phyloP scores from a whole-genome alignment of 1,140 invertebrate genomes.

The Mya arenaria region DNA sequence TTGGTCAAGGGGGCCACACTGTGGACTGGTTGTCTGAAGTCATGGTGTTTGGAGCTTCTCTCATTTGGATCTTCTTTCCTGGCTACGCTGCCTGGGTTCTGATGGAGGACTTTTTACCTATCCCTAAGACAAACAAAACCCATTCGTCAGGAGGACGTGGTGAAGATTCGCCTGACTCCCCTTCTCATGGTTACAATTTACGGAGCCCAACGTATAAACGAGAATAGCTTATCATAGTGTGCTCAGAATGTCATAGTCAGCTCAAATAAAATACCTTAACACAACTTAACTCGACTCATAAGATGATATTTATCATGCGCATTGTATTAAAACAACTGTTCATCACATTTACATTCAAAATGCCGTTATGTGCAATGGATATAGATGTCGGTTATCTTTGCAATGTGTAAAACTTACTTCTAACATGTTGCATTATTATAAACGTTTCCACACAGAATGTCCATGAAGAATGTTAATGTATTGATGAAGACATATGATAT shows the following conservation, averaged over 20 bases:
- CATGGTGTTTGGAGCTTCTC: background rate
- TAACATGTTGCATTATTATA: too few relatives aligned
- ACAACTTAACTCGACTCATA: background rate
- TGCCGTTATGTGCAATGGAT: too few relatives aligned
- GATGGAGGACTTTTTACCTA: constrained; percentile 7
- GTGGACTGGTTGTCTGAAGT: background rate
- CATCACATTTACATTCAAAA: background rate
- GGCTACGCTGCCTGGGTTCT: constrained; percentile 1
- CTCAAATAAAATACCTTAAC: background rate
- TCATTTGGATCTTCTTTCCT: constrained; percentile 22
- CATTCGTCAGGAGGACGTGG: background rate
- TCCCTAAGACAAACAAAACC: too few relatives aligned
- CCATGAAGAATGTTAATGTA: too few relatives aligned
- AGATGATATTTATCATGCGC: background rate
- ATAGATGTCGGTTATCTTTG: too few relatives aligned
- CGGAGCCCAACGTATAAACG: background rate
- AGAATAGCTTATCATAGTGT: background rate
- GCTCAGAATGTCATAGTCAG: background rate
- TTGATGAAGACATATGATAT: too few relatives aligned
- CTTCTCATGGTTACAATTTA: background rate
- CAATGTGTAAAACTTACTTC: too few relatives aligned
- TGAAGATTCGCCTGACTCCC: background rate
- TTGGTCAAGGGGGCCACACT: constrained; percentile 7
- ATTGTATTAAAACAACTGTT: background rate
- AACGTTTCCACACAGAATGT: too few relatives aligned